A percentile compares a stretch with the other conserved stretches of the same genome.
phyloP scores from a whole-genome alignment of 2,113 vertebrate species.

The Globicephala melas region DNA sequence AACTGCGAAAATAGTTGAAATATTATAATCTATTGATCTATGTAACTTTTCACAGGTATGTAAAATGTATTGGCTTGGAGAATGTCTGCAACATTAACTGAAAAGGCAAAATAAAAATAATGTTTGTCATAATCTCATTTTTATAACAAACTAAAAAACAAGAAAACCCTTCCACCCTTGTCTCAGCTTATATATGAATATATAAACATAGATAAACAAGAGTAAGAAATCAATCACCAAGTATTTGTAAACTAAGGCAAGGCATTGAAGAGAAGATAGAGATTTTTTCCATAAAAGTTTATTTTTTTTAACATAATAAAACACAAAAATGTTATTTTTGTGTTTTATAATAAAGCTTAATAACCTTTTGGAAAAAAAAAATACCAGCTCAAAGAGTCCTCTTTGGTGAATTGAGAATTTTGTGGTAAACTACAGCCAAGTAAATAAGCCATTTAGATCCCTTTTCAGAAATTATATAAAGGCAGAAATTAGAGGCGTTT shows the following conservation, averaged over 20 bases:
- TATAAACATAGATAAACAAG: neutral
- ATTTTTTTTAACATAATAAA: neutral
- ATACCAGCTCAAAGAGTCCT: neutral
- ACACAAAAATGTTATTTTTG: neutral
- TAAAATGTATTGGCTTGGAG: neutral
- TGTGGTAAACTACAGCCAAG: neutral
- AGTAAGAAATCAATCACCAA: neutral
- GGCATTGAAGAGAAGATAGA: neutral
- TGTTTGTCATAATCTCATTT: neutral
- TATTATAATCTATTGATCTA: neutral
- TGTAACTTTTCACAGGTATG: neutral
- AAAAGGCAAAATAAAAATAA: neutral
- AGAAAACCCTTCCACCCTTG: neutral
- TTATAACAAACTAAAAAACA: neutral
- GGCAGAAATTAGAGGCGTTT: neutral
- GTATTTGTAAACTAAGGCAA: neutral
- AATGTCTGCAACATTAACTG: neutral
- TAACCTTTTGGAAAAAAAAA: neutral
- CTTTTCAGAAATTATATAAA: neutral
- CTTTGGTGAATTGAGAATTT: neutral
- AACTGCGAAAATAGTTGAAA: neutral
- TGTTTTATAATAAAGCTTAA: neutral
- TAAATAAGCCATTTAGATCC: neutral
- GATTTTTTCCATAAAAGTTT: neutral
- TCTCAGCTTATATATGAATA: neutral